Percentiles rank a stretch among this genome's conserved stretches.
Evolutionary conservation across 2,888 invertebrate species (phyloP).

Genomic region (Leptothorax acervorum): DNA sequence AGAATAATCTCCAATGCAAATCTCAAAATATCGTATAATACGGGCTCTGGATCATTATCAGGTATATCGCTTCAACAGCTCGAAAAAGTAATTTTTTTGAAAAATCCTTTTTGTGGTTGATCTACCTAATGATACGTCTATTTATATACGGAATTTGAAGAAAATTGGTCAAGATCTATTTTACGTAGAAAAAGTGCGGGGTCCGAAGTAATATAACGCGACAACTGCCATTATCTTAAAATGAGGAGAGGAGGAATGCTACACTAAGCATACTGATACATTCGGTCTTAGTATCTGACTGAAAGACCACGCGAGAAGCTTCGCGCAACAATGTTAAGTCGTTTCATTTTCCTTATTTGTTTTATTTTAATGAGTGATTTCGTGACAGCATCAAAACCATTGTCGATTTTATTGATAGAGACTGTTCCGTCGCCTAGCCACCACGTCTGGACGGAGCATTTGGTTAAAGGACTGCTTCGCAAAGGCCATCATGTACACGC

Average conservation of each 20-base stretch:
- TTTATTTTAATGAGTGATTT: background rate
- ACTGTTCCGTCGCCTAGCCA: background rate
- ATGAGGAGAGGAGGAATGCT: background rate
- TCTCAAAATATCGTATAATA: no score
- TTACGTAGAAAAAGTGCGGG: no score
- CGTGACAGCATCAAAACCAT: background rate
- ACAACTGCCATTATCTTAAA: background rate
- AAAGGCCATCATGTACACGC: no score
- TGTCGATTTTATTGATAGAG: slow-evolving; percentile 16
- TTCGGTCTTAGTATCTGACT: background rate
- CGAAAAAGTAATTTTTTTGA: no score
- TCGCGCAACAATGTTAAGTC: background rate
- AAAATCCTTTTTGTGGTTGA: no score
- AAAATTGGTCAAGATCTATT: no score
- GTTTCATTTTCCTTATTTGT: background rate
- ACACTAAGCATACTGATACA: background rate
- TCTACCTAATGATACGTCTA: no score
- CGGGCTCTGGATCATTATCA: no score
- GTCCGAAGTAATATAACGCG: background rate
- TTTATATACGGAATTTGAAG: no score
- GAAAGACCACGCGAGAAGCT: background rate
- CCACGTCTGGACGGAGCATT: background rate
- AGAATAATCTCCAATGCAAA: no score
- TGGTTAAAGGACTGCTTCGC: slow-evolving; percentile 2
- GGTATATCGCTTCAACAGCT: no score